These are phyloP conservation scores for Etheostoma perlongum DNA, from an alignment of 2,797 vertebrate genomes.

Conservation along the genomic window DNA sequence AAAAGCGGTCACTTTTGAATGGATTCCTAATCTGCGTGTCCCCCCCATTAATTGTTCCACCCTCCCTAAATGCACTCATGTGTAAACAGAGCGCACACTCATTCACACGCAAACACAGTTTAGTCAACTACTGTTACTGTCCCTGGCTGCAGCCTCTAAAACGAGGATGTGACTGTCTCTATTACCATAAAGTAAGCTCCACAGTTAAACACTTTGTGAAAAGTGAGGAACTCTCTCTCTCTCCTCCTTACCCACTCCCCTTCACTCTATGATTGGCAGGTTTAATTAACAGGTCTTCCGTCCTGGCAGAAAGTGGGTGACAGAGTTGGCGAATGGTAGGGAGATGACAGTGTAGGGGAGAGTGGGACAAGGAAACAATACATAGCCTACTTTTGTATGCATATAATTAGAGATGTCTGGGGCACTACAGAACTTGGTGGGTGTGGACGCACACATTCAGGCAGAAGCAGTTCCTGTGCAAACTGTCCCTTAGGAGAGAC, in stretches of 20 bases:
- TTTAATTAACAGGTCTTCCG: slow-evolving; percentile 74
- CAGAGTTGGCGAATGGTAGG: slow-evolving; percentile 32
- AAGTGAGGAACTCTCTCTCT: slow-evolving; percentile 15
- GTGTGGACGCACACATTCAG: slow-evolving; percentile 43
- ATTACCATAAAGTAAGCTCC: slow-evolving; percentile 55
- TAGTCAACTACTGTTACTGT: slow-evolving; percentile 48
- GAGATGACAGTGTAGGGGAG: neutral
- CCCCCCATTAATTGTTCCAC: slow-evolving; percentile 60
- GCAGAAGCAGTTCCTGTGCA: slow-evolving; percentile 53
- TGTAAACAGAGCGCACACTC: slow-evolving; percentile 6
- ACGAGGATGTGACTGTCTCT: slow-evolving; percentile 61
- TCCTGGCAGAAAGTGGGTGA: slow-evolving; percentile 67
- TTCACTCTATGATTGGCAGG: slow-evolving; percentile 68
- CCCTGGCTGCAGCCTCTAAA: slow-evolving; percentile 49
- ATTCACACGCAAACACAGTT: slow-evolving; percentile 17
- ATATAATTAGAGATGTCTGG: slow-evolving; percentile 73
- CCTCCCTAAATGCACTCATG: slow-evolving; percentile 41
- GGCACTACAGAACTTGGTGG: slow-evolving; percentile 37
- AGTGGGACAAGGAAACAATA: slow-evolving; percentile 69
- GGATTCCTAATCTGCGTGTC: slow-evolving; percentile 58
- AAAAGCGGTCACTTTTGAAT: slow-evolving; percentile 60
- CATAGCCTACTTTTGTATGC: slow-evolving; percentile 77
- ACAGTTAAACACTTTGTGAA: slow-evolving; percentile 44
- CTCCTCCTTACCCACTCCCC: slow-evolving; percentile 9
- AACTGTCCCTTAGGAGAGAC: slow-evolving; percentile 41